Conservation (phyloP, 2,888 invertebrate genomes). For the Carpatolechia fugitivella region DNA sequence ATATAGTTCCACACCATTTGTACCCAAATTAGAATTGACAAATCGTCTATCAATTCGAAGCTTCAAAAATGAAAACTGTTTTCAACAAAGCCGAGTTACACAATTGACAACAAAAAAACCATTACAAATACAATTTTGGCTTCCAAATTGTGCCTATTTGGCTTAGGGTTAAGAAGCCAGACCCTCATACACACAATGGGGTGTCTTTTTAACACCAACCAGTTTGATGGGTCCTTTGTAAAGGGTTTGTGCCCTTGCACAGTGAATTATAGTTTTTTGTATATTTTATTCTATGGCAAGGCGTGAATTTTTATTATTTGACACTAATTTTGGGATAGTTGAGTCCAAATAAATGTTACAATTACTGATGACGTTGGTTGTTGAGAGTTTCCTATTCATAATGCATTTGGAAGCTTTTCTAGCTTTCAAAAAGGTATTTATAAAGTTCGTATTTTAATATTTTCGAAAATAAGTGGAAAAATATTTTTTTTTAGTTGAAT, state of each 20-base stretch:
- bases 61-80: conserved; percentile 30
- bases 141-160: conserved; percentile 65
- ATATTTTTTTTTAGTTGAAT: no score
- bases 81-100: conserved; percentile 33
- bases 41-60: conserved; percentile 14
- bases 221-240: conserved; percentile 60
- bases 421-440: no score
- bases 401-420: no score
- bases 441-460: no score
- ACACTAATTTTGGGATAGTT: neutral
- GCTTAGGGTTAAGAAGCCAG: conserved; percentile 73
- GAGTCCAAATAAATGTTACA: neutral
- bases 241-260: conserved; percentile 57
- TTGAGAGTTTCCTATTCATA: no score
- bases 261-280: conserved; percentile 23
- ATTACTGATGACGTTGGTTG: no score
- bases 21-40: conserved; percentile 17
- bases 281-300: conserved; percentile 12
- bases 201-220: conserved; percentile 72
- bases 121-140: conserved; percentile 67
- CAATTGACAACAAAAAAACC: conserved; percentile 55
- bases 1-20: neutral
- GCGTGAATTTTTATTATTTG: conserved; percentile 14
- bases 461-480: no score
- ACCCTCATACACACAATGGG: conserved; percentile 64